These are phyloP conservation scores for Megaleporinus macrocephalus DNA, from an alignment of 2,113 vertebrate genomes.

Conservation along the genomic window DNA sequence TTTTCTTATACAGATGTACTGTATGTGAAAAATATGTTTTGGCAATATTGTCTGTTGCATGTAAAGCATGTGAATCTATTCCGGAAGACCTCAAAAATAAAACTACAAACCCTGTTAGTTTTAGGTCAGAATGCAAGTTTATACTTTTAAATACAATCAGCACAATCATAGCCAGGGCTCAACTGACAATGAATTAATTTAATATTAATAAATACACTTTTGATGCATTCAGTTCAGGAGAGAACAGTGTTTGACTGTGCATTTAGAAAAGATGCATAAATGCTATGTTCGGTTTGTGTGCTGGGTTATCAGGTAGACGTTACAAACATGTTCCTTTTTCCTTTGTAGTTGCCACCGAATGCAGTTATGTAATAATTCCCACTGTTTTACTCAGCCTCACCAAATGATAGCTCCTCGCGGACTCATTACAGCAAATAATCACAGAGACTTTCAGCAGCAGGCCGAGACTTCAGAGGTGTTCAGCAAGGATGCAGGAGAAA, in stretches of 20 bases:
- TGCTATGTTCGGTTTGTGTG: neutral
- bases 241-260: neutral
- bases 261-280: neutral
- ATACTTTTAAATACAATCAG: too few species aligned
- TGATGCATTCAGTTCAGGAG: too few species aligned
- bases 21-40: too few species aligned
- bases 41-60: too few species aligned
- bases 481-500: conserved; percentile 20
- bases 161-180: too few species aligned
- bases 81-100: too few species aligned
- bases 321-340: conserved; percentile 16
- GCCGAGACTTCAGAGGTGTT: conserved; percentile 45
- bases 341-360: conserved; percentile 14
- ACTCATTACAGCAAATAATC: conserved; percentile 16
- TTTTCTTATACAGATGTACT: too few species aligned
- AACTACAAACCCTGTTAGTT: too few species aligned
- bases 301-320: neutral
- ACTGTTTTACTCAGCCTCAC: conserved; percentile 31
- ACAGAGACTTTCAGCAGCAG: conserved; percentile 3
- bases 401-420: conserved; percentile 8
- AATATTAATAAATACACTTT: too few species aligned
- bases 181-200: too few species aligned
- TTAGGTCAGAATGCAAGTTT: too few species aligned
- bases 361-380: conserved; percentile 24
- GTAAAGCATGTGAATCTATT: too few species aligned